Conservation (phyloP, 2,113 vertebrate species). For the Alosa alosa region DNA sequence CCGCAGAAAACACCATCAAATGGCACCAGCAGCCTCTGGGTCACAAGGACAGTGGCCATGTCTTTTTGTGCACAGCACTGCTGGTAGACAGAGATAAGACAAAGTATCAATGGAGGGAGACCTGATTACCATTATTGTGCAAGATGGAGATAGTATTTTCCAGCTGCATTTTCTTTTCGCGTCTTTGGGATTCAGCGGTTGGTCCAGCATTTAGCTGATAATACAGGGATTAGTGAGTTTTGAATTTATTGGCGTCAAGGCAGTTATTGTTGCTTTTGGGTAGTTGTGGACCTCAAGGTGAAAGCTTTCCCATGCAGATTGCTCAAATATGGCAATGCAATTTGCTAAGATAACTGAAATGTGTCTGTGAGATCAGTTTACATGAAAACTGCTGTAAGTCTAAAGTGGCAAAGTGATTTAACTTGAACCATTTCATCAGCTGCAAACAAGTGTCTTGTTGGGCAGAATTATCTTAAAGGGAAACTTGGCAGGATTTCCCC, state of each 20-base stretch:
- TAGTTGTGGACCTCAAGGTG: background rate
- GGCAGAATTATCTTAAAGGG: background rate
- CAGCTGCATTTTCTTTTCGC: slow-evolving; percentile 18
- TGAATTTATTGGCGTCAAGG: slow-evolving; percentile 25
- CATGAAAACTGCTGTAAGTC: background rate
- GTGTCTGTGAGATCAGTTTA: background rate
- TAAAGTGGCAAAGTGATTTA: background rate
- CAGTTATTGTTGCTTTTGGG: slow-evolving; percentile 32
- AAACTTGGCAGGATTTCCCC: too few species aligned
- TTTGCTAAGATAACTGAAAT: background rate
- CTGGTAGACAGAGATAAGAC: slow-evolving; percentile 49
- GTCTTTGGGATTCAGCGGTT: slow-evolving; percentile 22
- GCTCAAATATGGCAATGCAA: background rate
- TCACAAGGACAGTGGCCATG: slow-evolving; percentile 9
- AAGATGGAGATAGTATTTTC: slow-evolving; percentile 22
- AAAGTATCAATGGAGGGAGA: slow-evolving; percentile 30
- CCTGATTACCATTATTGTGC: slow-evolving; percentile 1
- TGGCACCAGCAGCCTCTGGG: slow-evolving; percentile 34
- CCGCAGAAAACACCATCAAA: slow-evolving; percentile 49
- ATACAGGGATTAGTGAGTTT: slow-evolving; percentile 45
- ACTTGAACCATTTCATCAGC: background rate
- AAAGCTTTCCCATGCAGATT: slow-evolving; percentile 17
- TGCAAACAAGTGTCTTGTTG: background rate
- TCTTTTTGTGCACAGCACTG: slow-evolving; percentile 1
- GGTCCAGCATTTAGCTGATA: slow-evolving; percentile 38